A percentile compares a stretch with the other conserved stretches of the same genome.
Conservation (phyloP, 2,797 vertebrate genomes). For the Chelonia mydas region DNA sequence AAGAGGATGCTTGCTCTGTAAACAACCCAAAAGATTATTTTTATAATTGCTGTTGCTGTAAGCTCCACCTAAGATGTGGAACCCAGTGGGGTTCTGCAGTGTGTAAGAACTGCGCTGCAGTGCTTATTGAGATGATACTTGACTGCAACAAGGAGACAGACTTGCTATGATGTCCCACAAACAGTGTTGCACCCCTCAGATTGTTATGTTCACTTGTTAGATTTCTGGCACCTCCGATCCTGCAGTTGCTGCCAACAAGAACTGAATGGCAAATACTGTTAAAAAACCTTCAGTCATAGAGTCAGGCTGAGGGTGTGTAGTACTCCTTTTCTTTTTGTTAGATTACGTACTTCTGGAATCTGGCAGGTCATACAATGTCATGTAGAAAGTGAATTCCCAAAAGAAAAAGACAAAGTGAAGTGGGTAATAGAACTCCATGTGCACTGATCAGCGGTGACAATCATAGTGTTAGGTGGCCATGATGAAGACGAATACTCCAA, state of each 20-base stretch:
- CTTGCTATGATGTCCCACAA: background rate
- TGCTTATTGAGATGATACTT: background rate
- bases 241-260: background rate
- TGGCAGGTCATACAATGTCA: background rate
- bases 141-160: background rate
- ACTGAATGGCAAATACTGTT: background rate
- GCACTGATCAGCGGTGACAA: background rate
- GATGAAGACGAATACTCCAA: background rate
- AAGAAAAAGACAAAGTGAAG: background rate
- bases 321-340: background rate
- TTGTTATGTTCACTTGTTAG: background rate
- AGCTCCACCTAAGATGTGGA: background rate
- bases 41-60: background rate
- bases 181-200: background rate
- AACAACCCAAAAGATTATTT: background rate
- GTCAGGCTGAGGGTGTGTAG: background rate
- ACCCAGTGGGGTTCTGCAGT: background rate
- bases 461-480: too few species aligned
- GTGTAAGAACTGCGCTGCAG: background rate
- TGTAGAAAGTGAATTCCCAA: background rate
- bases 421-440: background rate
- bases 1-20: background rate
- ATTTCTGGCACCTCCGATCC: background rate
- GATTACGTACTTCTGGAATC: background rate
- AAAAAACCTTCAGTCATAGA: background rate